Base-by-base conservation (phyloP, 35 echinoderm and acorn worm species). In the Patiria miniata region DNA sequence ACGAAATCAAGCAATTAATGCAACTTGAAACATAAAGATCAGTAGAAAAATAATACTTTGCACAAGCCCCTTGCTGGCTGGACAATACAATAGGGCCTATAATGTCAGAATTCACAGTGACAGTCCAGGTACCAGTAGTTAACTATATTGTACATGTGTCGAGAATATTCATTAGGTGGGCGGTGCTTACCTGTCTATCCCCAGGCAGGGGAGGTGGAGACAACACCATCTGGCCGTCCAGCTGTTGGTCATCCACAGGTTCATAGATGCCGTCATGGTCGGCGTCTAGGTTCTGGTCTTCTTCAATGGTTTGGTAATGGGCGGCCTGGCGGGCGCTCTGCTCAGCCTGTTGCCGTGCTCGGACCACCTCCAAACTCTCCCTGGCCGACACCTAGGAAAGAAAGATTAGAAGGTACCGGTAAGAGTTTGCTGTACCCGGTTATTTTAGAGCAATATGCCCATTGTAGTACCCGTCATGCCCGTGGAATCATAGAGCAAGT, bases 241-340 rank as follows among this genome's bases (percentile, higher is more conserved):
- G 23, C 23, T 69, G 61, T 8, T 69, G 61, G 28, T 69, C 61
- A 69, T 69, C 61, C 34, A 69, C 61, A 1, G 61, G 61, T 69
- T 69, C 61, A 8, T 69, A 69, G 61, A 69, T 69, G 1, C 61
- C 61, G 15, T 69, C 61, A 69, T 69, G 61, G 61, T 69, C 61
- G 0, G 61, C 61, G 14, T 69, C 61, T 32, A 69, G 61, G 22
- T 10, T 69, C 14, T 69, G 61, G 61, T 69, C 61, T 15, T 69
- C 61, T 15, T 69, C 61, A 36, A 69, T 69, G 61, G 61, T 32
- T 8, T 69, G 61, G 61, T 69, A 69, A 34, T 69, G 61, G 23
- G 61, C 34, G 28, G 61, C 61, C 9, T 22, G 19, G 61, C 61
- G 61, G 23, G 61, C 61, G 8, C 28, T 69, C 61, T 69, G 61